A percentile compares a stretch with the other conserved stretches of the same genome.
Conservation (phyloP, 2,888 invertebrate species). For the Gryllus longicercus region DNA sequence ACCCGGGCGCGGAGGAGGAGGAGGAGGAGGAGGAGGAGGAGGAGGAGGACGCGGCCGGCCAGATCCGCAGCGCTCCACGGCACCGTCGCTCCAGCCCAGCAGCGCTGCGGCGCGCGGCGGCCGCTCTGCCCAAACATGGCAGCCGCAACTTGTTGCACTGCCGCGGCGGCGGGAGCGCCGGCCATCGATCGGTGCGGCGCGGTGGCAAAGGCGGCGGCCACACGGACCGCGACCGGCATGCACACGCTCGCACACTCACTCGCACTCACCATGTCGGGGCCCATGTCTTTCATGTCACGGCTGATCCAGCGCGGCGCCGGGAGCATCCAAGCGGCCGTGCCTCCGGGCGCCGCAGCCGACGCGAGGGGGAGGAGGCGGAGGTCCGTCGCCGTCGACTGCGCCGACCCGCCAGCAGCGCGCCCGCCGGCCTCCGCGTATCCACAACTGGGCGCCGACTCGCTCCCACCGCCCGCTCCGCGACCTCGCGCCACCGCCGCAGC, state of each 20-base stretch:
- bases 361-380: not conserved
- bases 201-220: conserved; percentile 40
- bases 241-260: conserved; percentile 30
- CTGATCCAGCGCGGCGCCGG: conserved; percentile 35
- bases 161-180: conserved; percentile 41
- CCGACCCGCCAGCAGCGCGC: not conserved
- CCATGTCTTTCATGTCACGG: conserved; percentile 73
- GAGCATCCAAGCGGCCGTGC: conserved; percentile 30
- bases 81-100: not conserved
- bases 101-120: not conserved
- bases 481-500: not conserved
- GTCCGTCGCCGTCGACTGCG: not conserved
- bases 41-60: not conserved
- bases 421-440: conserved; percentile 20
- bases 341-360: conserved; percentile 11
- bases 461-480: not conserved
- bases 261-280: conserved; percentile 72
- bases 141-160: conserved; percentile 22
- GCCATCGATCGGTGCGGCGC: conserved; percentile 32
- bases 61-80: not conserved
- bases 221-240: conserved; percentile 41
- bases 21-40: not conserved
- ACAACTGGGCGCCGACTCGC: conserved; percentile 11
- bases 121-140: conserved; percentile 19
- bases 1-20: not conserved